These are phyloP conservation scores for Chelon auratus DNA, from an alignment of 2,797 vertebrate genomes.

Conservation along the genomic window DNA sequence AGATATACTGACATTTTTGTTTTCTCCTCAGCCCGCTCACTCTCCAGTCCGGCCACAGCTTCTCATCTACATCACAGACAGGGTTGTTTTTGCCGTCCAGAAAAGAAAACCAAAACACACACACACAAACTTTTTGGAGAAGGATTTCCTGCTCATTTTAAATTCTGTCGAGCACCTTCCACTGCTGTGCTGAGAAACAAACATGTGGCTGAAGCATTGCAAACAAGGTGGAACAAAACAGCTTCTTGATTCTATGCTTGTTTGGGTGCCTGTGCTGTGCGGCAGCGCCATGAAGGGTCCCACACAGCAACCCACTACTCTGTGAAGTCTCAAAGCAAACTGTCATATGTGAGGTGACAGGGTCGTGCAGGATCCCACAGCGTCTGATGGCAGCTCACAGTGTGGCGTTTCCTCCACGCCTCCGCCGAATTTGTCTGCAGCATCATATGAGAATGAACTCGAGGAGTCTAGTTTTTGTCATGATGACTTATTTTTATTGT, in stretches of 20 bases:
- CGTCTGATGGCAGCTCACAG: background rate
- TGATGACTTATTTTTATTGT: slow-evolving; percentile 8
- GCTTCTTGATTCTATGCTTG: slow-evolving; percentile 3
- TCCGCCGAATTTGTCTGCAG: slow-evolving; percentile 1
- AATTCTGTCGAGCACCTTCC: slow-evolving; percentile 4
- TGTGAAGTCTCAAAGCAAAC: background rate
- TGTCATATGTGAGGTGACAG: background rate
- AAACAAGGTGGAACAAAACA: slow-evolving; percentile 28
- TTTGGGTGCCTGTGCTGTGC: background rate
- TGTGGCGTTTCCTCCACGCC: background rate
- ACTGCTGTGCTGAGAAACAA: background rate
- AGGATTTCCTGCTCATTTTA: background rate
- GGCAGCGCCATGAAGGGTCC: background rate
- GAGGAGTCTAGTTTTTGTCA: slow-evolving; percentile 7
- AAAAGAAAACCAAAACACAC: background rate
- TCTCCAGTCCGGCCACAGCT: background rate
- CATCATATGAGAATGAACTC: background rate
- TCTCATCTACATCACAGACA: slow-evolving; percentile 3
- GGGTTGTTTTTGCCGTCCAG: background rate
- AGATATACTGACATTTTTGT: background rate
- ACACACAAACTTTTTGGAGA: background rate
- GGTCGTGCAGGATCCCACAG: background rate
- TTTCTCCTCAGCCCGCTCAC: background rate
- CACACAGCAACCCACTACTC: background rate
- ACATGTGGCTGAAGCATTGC: background rate